Base-by-base conservation (phyloP, 2,797 vertebrate species). In the Glyptemys insculpta region DNA sequence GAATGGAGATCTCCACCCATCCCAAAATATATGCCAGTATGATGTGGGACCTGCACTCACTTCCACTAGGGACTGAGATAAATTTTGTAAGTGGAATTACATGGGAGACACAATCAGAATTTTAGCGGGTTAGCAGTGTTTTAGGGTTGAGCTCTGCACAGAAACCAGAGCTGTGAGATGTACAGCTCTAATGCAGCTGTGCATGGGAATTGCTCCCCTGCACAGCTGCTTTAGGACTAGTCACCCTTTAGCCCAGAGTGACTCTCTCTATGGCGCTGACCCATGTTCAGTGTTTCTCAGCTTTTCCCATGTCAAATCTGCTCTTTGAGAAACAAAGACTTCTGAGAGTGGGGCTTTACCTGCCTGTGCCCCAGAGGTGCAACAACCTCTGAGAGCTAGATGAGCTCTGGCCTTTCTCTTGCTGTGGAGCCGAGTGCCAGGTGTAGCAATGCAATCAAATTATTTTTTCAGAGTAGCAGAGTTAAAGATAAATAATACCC, bases 271-370 rank as follows among this genome's bases (percentile, higher is more conserved):
- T 87, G 86, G 65, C 86, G 34, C 85, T 85, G 74, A 86, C 92
- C 94, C 87, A 90, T 94, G 88, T 90, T 97, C 97, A 90, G 34
- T 96, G 37, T 25, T 74, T 97, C 88, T 94, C 93, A 68, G 49
- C 88, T 93, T 93, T 59, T 23, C 57, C 78, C 57, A 27, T 54
- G 50, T 91, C 82, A 87, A 54, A 95, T 94, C 94, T 86, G 52
- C 88, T 96, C 95, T 92, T 91, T 3, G 25, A 19, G 0, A 2
- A 5, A 50, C 54, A 1, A 83, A 78, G 19, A 19, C 31, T 74
- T 74, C 27, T 95, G 1, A 84, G 74, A 3, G 80, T 34, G n/a
- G 92, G 74, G 52, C 11, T 10, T 72, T 21, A 72, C 68, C 68
- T 72, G 68, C 68, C 2, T 90, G 31, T 89, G 90, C 65, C 91